Evolutionary conservation across 2,113 vertebrate species (phyloP), one percentile per base, ranked within the genome.

Genomic region (Gopherus evgoodei): DNA sequence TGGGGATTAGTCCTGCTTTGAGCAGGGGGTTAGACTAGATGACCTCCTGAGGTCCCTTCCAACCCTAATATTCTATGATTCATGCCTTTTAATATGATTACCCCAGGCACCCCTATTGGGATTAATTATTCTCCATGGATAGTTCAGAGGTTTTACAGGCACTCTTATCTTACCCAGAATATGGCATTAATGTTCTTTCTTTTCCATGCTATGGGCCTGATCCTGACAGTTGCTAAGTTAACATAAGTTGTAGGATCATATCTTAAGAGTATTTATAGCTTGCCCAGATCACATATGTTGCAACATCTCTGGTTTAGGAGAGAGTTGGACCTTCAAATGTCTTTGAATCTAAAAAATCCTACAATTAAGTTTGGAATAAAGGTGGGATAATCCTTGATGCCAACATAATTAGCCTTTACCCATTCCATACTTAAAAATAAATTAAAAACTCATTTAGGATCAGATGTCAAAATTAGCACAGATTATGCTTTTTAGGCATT

Each of bases 401-500:
- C 81, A 76, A 9, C 19, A 8, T 50, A 27, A 16, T 16, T 16
- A 35, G 52, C 29, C 29, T 54, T 10, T 35, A 9, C 76, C 29
- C 14, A 1, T 38, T 42, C 14, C 1, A 8, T 13, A 38, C 49
- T 38, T 44, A 31, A 14, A 6, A 1, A 76, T 0, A 38, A 75
- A 91, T 90, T 87, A 87, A 94, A 92, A 22, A 21, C 52, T 11
- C n/a, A 88, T 80, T 90, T 91, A 95, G 79, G 78, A 5, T 24
- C 29, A 69, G 16, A 31, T n/a, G 13, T 16, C 50, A n/a, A 69
- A 69, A 69, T 69, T 31, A n/a, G 17, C 35, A 0, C 9, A 2
- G 1, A 24, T 27, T 50, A 69, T 7, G 42, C 8, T 78, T 29
- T 81, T 80, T 11, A 4, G 42, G 56, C 31, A 7, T 8, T 31